Percentiles rank a stretch among this genome's conserved stretches.
Evolutionary conservation across 2,113 vertebrate genomes (phyloP).

Genomic region (Ornithorhynchus anatinus): DNA sequence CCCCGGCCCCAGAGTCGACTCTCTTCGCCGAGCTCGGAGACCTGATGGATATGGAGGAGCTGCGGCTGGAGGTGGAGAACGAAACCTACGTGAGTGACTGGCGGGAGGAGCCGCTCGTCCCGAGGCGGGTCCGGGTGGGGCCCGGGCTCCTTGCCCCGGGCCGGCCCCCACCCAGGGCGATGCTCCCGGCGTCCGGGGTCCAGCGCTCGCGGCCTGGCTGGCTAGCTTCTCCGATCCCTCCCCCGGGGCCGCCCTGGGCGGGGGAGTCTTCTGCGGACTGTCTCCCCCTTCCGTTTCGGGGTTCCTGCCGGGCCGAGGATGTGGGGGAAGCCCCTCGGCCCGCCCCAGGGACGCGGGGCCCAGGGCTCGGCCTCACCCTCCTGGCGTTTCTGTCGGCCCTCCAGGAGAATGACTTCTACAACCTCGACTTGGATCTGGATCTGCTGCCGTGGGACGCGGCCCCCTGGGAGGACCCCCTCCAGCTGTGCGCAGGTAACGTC

Average conservation of each 20-base stretch:
- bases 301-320: too few species aligned
- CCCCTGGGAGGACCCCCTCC: slow-evolving; percentile 66
- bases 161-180: too few species aligned
- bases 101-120: neutral
- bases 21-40: slow-evolving; percentile 86
- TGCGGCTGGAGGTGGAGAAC: slow-evolving; percentile 65
- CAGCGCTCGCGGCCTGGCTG: too few species aligned
- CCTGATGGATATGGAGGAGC: slow-evolving; percentile 77
- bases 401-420: slow-evolving; percentile 75
- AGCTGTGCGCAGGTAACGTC: slow-evolving; percentile 79
- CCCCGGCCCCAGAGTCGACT: slow-evolving; percentile 75
- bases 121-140: too few species aligned
- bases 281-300: neutral
- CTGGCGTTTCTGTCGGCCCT: slow-evolving; percentile 71
- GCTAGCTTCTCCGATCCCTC: too few species aligned
- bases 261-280: too few species aligned
- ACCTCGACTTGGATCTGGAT: slow-evolving; percentile 86
- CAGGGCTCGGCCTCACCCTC: too few species aligned
- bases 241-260: too few species aligned
- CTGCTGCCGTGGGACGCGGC: slow-evolving; percentile 80
- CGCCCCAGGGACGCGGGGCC: too few species aligned
- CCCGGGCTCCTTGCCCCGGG: too few species aligned
- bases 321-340: too few species aligned
- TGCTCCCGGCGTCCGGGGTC: too few species aligned
- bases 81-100: slow-evolving; percentile 77